Conservation (phyloP, 1,140 invertebrate genomes). For the Drosophila virilis region DNA sequence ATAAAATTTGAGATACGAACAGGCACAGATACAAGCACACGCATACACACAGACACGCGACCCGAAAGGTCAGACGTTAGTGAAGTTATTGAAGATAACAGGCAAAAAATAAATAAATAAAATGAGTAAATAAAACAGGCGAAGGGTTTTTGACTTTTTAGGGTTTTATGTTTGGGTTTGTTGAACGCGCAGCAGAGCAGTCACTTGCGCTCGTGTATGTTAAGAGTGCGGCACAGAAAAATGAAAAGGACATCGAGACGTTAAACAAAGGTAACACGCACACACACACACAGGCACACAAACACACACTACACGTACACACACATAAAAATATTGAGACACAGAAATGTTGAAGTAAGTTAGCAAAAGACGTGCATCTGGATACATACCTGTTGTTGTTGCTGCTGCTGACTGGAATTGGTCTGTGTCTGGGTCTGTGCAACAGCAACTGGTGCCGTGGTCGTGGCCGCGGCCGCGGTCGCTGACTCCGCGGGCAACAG, state of each 20-base stretch:
- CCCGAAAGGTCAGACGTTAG: conserved; percentile 40
- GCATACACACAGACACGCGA: conserved; percentile 15
- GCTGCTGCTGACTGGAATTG: conserved; percentile 34
- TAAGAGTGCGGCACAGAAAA: conserved; percentile 53
- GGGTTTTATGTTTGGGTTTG: conserved; percentile 29
- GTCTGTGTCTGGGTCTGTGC: conserved; percentile 27
- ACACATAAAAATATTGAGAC: neutral
- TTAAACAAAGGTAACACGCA: conserved; percentile 30
- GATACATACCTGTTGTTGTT: conserved; percentile 79
- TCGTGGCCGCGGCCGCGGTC: conserved; percentile 29
- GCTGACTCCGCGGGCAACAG: conserved; percentile 35
- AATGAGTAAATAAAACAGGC: conserved; percentile 39
- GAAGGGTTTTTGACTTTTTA: conserved; percentile 27
- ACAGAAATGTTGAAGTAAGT: conserved; percentile 29
- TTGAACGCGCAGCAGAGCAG: conserved; percentile 41
- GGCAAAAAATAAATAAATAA: conserved; percentile 34
- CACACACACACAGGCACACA: conserved; percentile 23
- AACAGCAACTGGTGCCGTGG: conserved; percentile 24
- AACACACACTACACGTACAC: neutral
- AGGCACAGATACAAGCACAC: conserved; percentile 18
- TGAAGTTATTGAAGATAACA: conserved; percentile 40
- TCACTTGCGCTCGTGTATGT: conserved; percentile 34
- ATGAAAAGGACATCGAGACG: conserved; percentile 49
- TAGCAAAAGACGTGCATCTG: conserved; percentile 58
- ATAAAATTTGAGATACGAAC: conserved; percentile 44